phyloP scores from a whole-genome alignment of 2,113 vertebrate species.

The Xenotilapia leptura region DNA sequence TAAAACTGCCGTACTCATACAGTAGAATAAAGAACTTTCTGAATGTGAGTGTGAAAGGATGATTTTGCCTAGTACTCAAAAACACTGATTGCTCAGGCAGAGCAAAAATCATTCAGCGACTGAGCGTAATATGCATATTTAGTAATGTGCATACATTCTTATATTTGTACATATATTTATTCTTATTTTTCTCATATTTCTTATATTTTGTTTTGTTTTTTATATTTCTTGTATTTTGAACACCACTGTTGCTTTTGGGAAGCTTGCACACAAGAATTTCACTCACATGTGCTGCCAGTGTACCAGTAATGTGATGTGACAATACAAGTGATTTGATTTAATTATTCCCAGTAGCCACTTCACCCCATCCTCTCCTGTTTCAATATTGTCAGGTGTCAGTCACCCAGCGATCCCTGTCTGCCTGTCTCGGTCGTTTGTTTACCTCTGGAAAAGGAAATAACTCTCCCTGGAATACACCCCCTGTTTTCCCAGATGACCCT shows the following conservation, averaged over 20 bases:
- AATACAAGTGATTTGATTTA: not conserved
- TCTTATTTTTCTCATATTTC: not conserved
- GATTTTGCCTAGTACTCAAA: not conserved
- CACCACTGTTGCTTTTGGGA: not conserved
- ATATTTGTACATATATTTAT: not conserved
- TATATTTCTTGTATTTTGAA: not conserved
- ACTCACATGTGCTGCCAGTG: not conserved
- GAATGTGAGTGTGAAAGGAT: not conserved
- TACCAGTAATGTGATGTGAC: not conserved
- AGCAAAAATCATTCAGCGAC: not conserved
- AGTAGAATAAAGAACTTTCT: not conserved
- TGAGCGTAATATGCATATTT: not conserved
- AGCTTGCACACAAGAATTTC: not conserved
- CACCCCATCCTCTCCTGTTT: not conserved
- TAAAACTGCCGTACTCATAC: not conserved
- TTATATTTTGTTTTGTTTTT: not conserved
- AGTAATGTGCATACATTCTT: not conserved
- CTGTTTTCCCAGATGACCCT: not conserved
- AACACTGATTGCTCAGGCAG: not conserved
- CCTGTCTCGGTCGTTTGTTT: not conserved
- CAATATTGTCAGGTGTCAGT: not conserved
- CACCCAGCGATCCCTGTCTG: not conserved
- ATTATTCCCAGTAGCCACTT: not conserved
- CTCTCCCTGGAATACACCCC: not conserved
- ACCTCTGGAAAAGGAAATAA: not conserved